phyloP scores from a whole-genome alignment of 2,113 vertebrate species.

The Oryctolagus cuniculus region mOryCun1.1 NC_091447.1:46658001-46658500 shows the following conservation, averaged over 20 bases:
- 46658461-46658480: too few relatives aligned
- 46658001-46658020: not conserved
- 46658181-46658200: not conserved
- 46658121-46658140: conserved; percentile 7
- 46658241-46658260: conserved; percentile 19
- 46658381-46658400: too few relatives aligned
- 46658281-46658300: not conserved
- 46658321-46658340: not conserved
- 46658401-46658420: too few relatives aligned
- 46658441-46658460: too few relatives aligned
- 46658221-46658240: not conserved
- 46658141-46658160: conserved; percentile 3
- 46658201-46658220: conserved; percentile 14
- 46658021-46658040: not conserved
- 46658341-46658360: not conserved
- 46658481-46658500: too few relatives aligned
- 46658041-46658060: not conserved
- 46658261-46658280: not conserved
- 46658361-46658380: not conserved
- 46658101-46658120: conserved; percentile 12
- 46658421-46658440: too few relatives aligned
- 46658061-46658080: not conserved
- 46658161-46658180: not conserved
- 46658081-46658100: conserved; percentile 6
- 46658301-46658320: not conserved